Conservation (phyloP, 2,888 invertebrate genomes). For the Operophtera brumata region DNA sequence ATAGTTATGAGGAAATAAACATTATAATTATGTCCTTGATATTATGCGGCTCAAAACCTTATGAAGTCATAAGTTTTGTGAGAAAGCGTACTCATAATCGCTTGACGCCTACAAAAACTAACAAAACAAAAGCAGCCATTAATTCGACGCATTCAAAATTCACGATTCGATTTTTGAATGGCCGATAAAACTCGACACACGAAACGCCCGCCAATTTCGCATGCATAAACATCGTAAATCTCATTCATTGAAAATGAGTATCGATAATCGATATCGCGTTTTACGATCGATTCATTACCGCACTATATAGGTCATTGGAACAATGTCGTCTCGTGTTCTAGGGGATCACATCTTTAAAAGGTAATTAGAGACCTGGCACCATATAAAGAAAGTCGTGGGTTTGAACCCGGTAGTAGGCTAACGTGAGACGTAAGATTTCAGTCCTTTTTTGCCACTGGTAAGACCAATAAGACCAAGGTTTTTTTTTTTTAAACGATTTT, state of each 20-base stretch:
- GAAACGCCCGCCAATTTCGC: constrained; percentile 68
- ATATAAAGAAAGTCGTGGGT: background rate
- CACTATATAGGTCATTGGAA: constrained; percentile 52
- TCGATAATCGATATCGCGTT: constrained; percentile 67
- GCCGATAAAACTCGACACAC: constrained; percentile 72
- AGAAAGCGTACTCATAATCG: constrained; percentile 39
- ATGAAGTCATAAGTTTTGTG: constrained; percentile 23
- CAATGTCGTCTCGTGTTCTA: constrained; percentile 51
- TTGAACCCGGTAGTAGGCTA: background rate
- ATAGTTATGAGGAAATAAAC: background rate
- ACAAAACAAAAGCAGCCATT: constrained; percentile 55
- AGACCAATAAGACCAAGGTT: no score
- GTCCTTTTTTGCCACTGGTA: background rate
- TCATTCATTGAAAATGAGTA: constrained; percentile 70
- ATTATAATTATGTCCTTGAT: background rate
- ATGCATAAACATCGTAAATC: constrained; percentile 75
- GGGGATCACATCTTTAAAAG: constrained; percentile 71
- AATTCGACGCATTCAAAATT: constrained; percentile 62
- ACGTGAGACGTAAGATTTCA: background rate
- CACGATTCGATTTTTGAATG: constrained; percentile 64
- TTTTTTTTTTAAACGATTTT: no score
- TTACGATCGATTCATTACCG: constrained; percentile 63
- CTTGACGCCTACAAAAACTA: constrained; percentile 46
- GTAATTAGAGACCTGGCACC: constrained; percentile 58
- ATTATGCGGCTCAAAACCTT: background rate